phyloP scores from a whole-genome alignment of 1,140 invertebrate species.

The Dryas iulia region DNA sequence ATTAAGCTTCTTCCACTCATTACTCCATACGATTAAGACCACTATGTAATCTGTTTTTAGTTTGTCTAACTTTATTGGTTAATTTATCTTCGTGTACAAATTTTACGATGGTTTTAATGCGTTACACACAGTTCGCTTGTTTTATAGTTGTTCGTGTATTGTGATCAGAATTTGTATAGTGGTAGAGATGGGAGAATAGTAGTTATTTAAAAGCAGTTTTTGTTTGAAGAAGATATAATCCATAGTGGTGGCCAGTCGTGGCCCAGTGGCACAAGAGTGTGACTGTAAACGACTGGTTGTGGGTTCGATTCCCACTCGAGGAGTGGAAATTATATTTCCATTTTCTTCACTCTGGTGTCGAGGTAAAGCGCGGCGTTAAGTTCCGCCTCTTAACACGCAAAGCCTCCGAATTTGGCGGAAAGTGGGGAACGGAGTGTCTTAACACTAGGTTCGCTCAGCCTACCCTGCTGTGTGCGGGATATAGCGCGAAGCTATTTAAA shows the following conservation, averaged over 20 bases:
- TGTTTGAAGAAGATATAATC: too few species aligned
- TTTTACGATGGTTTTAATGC: neutral
- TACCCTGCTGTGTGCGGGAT: neutral
- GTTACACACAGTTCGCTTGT: neutral
- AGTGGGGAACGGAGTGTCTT: too few species aligned
- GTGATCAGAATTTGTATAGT: neutral
- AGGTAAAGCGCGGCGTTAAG: too few species aligned
- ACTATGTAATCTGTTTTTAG: constrained; percentile 10
- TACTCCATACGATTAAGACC: constrained; percentile 15
- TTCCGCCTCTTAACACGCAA: too few species aligned
- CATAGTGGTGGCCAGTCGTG: too few species aligned
- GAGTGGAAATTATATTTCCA: neutral
- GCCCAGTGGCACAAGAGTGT: too few species aligned
- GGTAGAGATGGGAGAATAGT: too few species aligned
- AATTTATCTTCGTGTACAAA: neutral
- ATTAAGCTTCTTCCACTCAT: constrained; percentile 9
- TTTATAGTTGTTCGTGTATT: neutral
- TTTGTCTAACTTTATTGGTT: neutral
- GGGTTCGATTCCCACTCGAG: constrained; percentile 17
- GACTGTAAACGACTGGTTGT: too few species aligned
- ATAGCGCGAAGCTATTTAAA: neutral
- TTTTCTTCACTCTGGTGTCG: too few species aligned
- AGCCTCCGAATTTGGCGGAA: too few species aligned
- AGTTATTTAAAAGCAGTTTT: too few species aligned
- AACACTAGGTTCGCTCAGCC: too few species aligned